Conservation (phyloP, 2,888 invertebrate genomes). For the Subacronicta megacephala region DNA sequence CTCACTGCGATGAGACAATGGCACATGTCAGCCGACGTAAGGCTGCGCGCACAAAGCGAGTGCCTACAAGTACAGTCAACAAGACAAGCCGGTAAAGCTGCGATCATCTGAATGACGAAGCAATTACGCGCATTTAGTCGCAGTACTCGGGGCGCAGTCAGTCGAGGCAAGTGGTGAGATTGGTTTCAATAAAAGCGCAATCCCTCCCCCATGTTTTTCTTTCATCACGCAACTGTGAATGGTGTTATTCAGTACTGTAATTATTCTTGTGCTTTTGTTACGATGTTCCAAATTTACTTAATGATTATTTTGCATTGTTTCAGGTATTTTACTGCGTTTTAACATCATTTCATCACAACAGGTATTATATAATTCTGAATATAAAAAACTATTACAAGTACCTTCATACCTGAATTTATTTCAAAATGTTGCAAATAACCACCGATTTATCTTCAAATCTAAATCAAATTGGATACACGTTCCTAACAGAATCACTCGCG, state of each 20-base stretch:
- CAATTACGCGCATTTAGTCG: constrained; percentile 85
- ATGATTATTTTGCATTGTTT: constrained; percentile 64
- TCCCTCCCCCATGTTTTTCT: constrained; percentile 87
- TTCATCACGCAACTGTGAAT: constrained; percentile 85
- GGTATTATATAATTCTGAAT: constrained; percentile 9
- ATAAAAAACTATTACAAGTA: constrained; percentile 8
- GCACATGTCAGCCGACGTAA: constrained; percentile 79
- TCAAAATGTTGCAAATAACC: not conserved
- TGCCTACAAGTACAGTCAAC: constrained; percentile 80
- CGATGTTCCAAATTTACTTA: constrained; percentile 40
- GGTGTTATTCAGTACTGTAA: constrained; percentile 78
- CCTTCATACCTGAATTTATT: constrained; percentile 5
- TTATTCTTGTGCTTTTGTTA: constrained; percentile 48
- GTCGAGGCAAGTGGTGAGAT: constrained; percentile 87
- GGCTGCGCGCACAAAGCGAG: constrained; percentile 80
- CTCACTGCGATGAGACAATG: constrained; percentile 74
- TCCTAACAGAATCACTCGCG: constrained; percentile 43
- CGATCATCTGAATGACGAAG: constrained; percentile 88
- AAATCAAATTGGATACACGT: constrained; percentile 30
- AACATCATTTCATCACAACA: constrained; percentile 22
- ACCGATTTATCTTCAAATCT: constrained; percentile 24
- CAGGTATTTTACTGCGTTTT: constrained; percentile 68
- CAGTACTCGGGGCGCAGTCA: constrained; percentile 76
- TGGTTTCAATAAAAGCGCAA: constrained; percentile 89
- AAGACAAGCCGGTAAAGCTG: constrained; percentile 83